These are phyloP conservation scores for Clepsis dumicolana DNA, from an alignment of 2,888 invertebrate genomes.

Conservation along the genomic window DNA sequence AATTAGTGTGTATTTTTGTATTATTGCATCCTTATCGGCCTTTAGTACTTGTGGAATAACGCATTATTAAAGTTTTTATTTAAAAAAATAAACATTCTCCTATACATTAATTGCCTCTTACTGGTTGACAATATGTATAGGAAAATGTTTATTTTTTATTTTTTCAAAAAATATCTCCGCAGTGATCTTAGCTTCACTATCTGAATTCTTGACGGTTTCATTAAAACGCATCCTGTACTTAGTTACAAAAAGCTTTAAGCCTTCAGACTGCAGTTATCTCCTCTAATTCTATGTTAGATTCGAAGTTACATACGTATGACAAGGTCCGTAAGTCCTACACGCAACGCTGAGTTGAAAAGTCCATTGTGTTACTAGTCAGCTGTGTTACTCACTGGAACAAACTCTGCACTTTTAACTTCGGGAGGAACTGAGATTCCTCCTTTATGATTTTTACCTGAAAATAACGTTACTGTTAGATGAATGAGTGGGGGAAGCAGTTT, in stretches of 20 bases:
- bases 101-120: no score
- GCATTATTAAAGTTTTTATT: no score
- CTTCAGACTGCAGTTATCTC: constrained; percentile 9
- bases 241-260: neutral
- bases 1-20: constrained; percentile 6
- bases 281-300: constrained; percentile 29
- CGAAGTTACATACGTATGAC: constrained; percentile 21
- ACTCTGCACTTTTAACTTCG: constrained; percentile 79
- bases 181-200: no score
- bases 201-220: no score
- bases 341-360: constrained; percentile 21
- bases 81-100: no score
- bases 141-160: no score
- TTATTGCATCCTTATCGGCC: constrained; percentile 38
- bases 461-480: neutral
- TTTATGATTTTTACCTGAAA: constrained; percentile 76
- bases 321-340: constrained; percentile 19
- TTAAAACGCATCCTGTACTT: no score
- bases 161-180: no score
- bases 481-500: neutral
- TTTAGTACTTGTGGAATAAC: constrained; percentile 1
- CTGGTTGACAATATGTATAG: no score
- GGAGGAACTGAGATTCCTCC: constrained; percentile 69
- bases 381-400: constrained; percentile 74
- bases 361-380: constrained; percentile 21